Conservation (phyloP, 2,113 vertebrate genomes). For the Alouatta palliata region DNA sequence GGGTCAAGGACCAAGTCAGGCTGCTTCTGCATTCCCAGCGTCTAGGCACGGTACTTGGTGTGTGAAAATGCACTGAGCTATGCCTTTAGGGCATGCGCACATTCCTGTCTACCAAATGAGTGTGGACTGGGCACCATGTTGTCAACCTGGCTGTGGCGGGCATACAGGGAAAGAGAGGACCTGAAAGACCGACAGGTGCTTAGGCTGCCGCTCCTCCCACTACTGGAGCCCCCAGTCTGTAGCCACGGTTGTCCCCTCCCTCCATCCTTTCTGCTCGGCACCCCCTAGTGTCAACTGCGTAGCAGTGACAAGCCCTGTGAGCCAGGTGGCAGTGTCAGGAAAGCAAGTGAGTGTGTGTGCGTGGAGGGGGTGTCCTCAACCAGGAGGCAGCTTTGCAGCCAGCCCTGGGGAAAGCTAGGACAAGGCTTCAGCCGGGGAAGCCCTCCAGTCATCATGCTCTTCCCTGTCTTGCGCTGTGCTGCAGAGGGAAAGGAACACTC, state of each 20-base stretch:
- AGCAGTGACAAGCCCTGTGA: not conserved
- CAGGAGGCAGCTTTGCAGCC: not conserved
- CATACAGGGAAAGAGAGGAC: not conserved
- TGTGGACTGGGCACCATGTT: not conserved
- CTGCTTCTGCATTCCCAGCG: not conserved
- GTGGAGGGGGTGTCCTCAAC: not conserved
- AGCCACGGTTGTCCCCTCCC: not conserved
- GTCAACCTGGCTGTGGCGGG: not conserved
- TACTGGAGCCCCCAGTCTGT: not conserved
- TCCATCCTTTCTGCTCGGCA: not conserved
- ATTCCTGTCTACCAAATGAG: not conserved
- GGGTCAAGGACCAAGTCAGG: accelerated
- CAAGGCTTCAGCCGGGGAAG: not conserved
- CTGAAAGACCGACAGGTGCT: not conserved
- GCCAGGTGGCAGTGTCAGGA: not conserved
- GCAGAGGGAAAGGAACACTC: not conserved
- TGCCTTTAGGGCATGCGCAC: not conserved
- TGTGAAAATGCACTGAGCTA: not conserved
- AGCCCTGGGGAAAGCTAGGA: not conserved
- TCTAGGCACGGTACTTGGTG: not conserved
- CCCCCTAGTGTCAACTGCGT: not conserved
- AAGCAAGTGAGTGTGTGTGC: not conserved
- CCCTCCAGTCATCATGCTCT: too few relatives aligned
- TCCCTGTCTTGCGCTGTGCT: not conserved
- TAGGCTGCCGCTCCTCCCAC: not conserved